A percentile compares a stretch with the other conserved stretches of the same genome.
Evolutionary conservation across 2,888 invertebrate species (phyloP).

Genomic region (Dynastes tityus): DNA sequence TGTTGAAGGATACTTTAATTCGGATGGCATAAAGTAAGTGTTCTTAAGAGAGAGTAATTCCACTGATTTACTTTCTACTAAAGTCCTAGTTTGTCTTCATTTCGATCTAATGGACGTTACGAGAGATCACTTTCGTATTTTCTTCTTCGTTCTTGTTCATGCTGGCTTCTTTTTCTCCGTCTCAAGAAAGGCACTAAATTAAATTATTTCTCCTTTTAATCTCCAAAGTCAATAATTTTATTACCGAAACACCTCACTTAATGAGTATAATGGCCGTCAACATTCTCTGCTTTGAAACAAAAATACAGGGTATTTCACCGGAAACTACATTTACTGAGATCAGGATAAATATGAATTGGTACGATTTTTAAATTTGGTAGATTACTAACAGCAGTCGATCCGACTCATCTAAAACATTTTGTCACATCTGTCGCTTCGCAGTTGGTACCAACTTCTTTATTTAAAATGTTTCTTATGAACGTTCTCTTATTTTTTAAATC

Average conservation of each 20-base stretch:
- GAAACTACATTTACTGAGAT: too few species aligned
- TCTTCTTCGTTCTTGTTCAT: conserved; percentile 13
- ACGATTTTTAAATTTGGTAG: too few species aligned
- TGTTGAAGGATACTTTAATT: conserved; percentile 43
- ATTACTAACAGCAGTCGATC: too few species aligned
- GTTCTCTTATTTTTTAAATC: too few species aligned
- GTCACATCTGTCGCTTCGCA: too few species aligned
- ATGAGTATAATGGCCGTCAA: not conserved
- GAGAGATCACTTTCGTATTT: conserved; percentile 37
- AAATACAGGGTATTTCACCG: not conserved
- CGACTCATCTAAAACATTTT: too few species aligned
- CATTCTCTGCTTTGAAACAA: not conserved
- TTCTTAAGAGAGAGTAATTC: conserved; percentile 48
- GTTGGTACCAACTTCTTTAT: too few species aligned
- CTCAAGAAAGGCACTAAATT: conserved; percentile 22
- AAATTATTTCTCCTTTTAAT: conserved; percentile 23
- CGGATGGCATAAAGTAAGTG: conserved; percentile 47
- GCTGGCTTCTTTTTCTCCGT: not conserved
- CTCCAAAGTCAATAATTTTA: conserved; percentile 14
- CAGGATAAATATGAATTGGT: too few species aligned
- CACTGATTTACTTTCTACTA: conserved; percentile 44
- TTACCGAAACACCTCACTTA: conserved; percentile 1
- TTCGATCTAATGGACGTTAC: conserved; percentile 45
- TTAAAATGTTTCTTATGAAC: too few species aligned
- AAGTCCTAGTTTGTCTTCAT: conserved; percentile 48